phyloP scores from a whole-genome alignment of 2,888 invertebrate genomes.

The Flabesymbios commensalis region DNA sequence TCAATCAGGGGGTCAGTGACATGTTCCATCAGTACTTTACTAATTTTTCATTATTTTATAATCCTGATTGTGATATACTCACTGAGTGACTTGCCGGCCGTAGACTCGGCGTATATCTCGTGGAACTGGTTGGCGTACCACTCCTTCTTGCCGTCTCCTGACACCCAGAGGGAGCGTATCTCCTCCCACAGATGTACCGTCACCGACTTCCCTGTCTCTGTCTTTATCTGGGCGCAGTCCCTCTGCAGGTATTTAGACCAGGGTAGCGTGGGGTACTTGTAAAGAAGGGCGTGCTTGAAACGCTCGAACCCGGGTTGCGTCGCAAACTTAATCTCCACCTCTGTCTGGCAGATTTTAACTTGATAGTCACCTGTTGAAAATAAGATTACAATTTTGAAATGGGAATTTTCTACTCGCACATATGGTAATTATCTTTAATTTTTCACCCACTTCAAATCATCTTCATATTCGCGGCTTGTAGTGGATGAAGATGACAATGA shows the following conservation, averaged over 20 bases:
- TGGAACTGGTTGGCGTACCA: slow-evolving; percentile 29
- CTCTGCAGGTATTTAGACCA: slow-evolving; percentile 32
- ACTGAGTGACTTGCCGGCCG: no score
- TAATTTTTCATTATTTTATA: no score
- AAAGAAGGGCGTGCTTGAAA: slow-evolving; percentile 21
- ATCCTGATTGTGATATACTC: no score
- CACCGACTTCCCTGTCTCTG: slow-evolving; percentile 14
- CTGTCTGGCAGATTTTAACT: slow-evolving; percentile 24
- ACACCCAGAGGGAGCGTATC: slow-evolving; percentile 25
- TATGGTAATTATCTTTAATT: no score
- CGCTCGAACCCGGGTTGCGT: slow-evolving; percentile 6
- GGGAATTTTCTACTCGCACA: no score
- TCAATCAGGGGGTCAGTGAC: no score
- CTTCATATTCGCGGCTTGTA: no score
- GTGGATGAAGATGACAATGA: no score
- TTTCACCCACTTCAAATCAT: no score
- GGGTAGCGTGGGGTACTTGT: slow-evolving; percentile 16
- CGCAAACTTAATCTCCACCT: slow-evolving; percentile 28
- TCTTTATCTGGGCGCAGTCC: slow-evolving; percentile 28
- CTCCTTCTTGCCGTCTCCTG: slow-evolving; percentile 28
- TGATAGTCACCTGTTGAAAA: slow-evolving; percentile 17
- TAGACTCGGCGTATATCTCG: slow-evolving; percentile 12
- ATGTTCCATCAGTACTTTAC: no score
- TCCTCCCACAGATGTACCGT: slow-evolving; percentile 31
- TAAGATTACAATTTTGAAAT: background rate